Evolutionary conservation across 2,113 vertebrate species (phyloP).

Genomic region (Athene cunicularia): DNA sequence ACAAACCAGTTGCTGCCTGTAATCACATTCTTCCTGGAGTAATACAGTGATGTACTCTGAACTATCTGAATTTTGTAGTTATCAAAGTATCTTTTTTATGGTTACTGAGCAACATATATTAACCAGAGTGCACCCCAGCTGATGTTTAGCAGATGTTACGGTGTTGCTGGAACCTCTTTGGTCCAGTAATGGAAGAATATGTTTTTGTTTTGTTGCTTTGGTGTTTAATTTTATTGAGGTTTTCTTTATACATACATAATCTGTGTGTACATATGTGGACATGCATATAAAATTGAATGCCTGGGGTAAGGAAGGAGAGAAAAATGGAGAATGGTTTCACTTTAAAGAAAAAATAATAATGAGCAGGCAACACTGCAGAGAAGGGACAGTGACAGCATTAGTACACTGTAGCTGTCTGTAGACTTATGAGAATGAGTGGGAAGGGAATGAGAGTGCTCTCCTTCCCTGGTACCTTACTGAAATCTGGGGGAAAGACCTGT

Average conservation of each 20-base stretch:
- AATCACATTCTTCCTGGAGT: slow-evolving; percentile 41
- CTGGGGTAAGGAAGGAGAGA: neutral
- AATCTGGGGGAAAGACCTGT: neutral
- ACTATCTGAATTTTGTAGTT: slow-evolving; percentile 58
- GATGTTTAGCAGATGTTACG: slow-evolving; percentile 65
- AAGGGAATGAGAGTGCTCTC: neutral
- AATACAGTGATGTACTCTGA: slow-evolving; percentile 1
- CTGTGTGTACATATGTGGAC: slow-evolving; percentile 56
- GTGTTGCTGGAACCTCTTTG: slow-evolving; percentile 55
- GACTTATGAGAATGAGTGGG: neutral
- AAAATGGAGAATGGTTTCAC: slow-evolving; percentile 20
- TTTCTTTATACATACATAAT: slow-evolving; percentile 53
- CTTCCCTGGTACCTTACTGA: neutral
- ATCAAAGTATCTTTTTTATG: slow-evolving; percentile 65
- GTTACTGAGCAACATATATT: slow-evolving; percentile 52
- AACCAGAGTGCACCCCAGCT: slow-evolving; percentile 43
- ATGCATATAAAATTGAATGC: slow-evolving; percentile 58
- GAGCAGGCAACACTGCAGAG: neutral
- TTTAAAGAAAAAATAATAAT: neutral
- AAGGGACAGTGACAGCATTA: neutral
- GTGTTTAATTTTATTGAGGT: slow-evolving; percentile 70
- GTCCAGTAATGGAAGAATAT: slow-evolving; percentile 61
- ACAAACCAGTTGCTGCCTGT: neutral
- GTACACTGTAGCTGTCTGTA: neutral
- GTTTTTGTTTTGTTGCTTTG: slow-evolving; percentile 69